Evolutionary conservation across 2,797 vertebrate genomes (phyloP), one percentile per base, ranked within the genome.

Genomic region (Emys orbicularis): DNA sequence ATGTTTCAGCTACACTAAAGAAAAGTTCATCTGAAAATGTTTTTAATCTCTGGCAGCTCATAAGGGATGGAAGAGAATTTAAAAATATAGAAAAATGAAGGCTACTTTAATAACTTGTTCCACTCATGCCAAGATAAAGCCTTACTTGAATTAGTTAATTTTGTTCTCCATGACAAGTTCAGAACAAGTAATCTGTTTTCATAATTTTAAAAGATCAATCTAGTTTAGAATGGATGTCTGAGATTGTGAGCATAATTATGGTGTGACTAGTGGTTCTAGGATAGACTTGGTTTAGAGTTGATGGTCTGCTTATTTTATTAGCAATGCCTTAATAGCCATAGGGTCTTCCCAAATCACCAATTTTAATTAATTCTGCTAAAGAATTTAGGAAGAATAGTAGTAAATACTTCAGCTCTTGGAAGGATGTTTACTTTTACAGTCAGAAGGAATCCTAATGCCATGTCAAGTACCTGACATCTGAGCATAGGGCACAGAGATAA

Each of bases 401-500:
- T 72, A 41, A 93, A 7, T 79, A 87, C 79, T 77, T 84, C 86
- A 93, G 29, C 31, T 91, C 94, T 92, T 88, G 59, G 41, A 96
- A 95, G 44, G 49, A 87, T 3, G 23, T 56, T 91, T 93, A 87
- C 57, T 94, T 95, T 81, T 54, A 88, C 49, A 52, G 18, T 65
- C 72, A 85, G 79, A 90, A 81, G 90, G 94, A 93, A 88, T 2
- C 81, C 74, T 68, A 85, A 68, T 53, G 92, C 82, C 84, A 83
- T 61, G 79, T 93, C 81, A 87, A 94, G 95, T 94, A 84, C 80
- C 93, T 92, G 93, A 92, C 95, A 96, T 92, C 90, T 57, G 10
- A 92, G 93, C 3, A 3, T 72, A 72, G 89, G 93, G 96, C 90
- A 90, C 76, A 93, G 57, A 93, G 72, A 90, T 52, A 90, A 83